Conservation (phyloP, 1,140 invertebrate species). For the Uloborus diversus region DNA sequence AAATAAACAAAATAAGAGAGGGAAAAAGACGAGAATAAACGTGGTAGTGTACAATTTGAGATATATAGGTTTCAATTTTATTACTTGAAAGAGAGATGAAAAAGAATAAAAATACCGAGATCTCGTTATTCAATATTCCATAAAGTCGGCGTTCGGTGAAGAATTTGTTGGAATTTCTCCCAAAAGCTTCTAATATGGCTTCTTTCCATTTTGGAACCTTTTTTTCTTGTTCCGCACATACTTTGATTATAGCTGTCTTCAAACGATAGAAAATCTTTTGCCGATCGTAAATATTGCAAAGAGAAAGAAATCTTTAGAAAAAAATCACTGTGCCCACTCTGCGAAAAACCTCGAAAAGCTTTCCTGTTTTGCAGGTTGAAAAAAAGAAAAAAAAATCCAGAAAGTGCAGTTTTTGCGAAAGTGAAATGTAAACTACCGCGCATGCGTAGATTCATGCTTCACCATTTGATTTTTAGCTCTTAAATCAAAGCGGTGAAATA, state of each 20-base stretch:
- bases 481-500: conserved; percentile 38
- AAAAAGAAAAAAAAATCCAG: too few species aligned
- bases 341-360: too few species aligned
- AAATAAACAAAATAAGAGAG: neutral
- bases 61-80: neutral
- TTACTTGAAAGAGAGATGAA: neutral
- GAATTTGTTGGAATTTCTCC: neutral
- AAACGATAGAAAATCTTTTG: too few species aligned
- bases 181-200: conserved; percentile 28
- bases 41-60: neutral
- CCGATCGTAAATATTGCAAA: too few species aligned
- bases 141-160: neutral
- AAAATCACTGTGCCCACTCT: too few species aligned
- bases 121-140: conserved; percentile 38
- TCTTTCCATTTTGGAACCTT: too few species aligned
- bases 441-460: neutral
- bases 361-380: too few species aligned
- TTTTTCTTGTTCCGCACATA: neutral
- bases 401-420: too few species aligned
- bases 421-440: neutral
- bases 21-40: neutral
- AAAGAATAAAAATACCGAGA: neutral
- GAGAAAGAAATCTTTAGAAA: too few species aligned
- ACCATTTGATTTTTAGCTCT: conserved; percentile 8
- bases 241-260: conserved; percentile 24